Evolutionary conservation across 2,888 invertebrate genomes (phyloP), one percentile per base, ranked within the genome.

Genomic region (Volucella bombylans): DNA sequence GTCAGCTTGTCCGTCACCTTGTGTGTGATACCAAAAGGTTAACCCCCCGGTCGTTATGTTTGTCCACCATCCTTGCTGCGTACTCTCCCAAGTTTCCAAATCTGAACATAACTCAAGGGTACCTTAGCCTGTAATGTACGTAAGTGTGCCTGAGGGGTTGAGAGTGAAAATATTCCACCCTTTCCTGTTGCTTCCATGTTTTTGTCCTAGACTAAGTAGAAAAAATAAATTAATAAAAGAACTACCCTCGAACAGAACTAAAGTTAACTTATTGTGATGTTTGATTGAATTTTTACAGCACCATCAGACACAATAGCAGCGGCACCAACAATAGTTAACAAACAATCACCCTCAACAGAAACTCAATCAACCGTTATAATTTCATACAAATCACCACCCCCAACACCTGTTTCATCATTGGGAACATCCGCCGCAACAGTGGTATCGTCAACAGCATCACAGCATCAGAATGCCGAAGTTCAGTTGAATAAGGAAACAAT

Each of bases 351-450:
- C 89, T 86, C 89, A 86, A 87, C 88, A 88, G 91, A 91, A 90
- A 90, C 89, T 88, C 91, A 91, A 89, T 90, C 91, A 91, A 91
- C 91, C 90, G 91, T 91, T 89, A 91, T 91, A 90, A 91, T 91
- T 90, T 91, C 91, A 89, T 91, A 90, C 90, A 91, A 90, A 90
- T 90, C 91, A 90, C 90, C 91, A 87, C 90, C 91, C 86, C 90
- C 90, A 88, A 90, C 91, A 90, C 90, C 90, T 89, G 90, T 88
- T 87, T 64, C 87, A 67, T 77, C 64, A 72, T 73, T 76, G 50
- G 78, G 65, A 68, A 67, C 77, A 61, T 74, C 81, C 73, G n/a
- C 85, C 64, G 41, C 87, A 77, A 62, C 82, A 68, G 31, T 81
- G 78, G 47, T 52, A 67, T 43, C 76, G 73, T 38, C 71, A 71